These are phyloP conservation scores for Aulostomus chinensis DNA, from an alignment of 2,797 vertebrate genomes.

Conservation along the genomic window DNA sequence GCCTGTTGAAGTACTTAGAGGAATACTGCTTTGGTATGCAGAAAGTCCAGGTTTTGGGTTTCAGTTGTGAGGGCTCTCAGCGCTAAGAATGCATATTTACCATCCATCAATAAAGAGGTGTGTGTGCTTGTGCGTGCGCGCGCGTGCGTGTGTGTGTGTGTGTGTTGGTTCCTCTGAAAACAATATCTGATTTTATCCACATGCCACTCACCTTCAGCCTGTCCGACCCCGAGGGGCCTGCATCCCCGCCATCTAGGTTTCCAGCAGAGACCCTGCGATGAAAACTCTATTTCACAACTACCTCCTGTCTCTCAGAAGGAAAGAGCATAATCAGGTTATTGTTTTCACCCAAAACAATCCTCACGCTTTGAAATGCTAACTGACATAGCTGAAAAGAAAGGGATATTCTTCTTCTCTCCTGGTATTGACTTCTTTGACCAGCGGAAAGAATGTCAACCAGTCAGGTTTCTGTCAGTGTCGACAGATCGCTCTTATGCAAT, in stretches of 20 bases:
- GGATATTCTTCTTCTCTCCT: constrained; percentile 28
- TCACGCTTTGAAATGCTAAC: constrained; percentile 54
- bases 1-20: constrained; percentile 62
- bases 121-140: too few species aligned
- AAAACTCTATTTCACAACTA: constrained; percentile 65
- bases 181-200: constrained; percentile 74
- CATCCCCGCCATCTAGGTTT: constrained; percentile 50
- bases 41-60: constrained; percentile 74
- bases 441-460: constrained; percentile 8
- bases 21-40: constrained; percentile 70
- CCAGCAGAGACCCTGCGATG: constrained; percentile 40
- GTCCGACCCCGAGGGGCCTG: constrained; percentile 38
- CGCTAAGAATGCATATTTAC: constrained; percentile 75
- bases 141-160: constrained; percentile 62
- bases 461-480: background rate
- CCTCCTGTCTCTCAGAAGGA: constrained; percentile 60
- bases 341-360: constrained; percentile 64
- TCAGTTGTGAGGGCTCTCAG: constrained; percentile 67
- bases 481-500: too few species aligned
- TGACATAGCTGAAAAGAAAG: constrained; percentile 41
- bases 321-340: constrained; percentile 69
- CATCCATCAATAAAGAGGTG: constrained; percentile 75
- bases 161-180: constrained; percentile 62
- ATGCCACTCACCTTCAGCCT: constrained; percentile 68
- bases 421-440: constrained; percentile 22